These are phyloP conservation scores for Scalopus aquaticus DNA, from an alignment of 2,113 vertebrate species.

Conservation along the genomic window DNA sequence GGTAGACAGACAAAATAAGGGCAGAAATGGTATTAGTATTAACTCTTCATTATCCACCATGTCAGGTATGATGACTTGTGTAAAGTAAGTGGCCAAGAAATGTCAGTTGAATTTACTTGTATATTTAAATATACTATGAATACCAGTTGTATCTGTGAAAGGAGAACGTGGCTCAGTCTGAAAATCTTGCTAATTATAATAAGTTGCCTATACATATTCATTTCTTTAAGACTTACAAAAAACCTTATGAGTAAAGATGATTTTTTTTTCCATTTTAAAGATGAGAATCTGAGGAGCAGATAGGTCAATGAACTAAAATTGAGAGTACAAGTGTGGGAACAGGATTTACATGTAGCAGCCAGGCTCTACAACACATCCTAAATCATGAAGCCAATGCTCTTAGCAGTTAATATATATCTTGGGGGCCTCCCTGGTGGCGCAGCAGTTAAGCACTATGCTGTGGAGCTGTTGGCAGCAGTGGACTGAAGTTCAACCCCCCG, in stretches of 20 bases:
- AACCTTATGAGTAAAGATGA: neutral
- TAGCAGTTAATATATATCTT: neutral
- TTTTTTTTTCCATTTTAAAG: slow-evolving; percentile 33
- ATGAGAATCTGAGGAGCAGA: neutral
- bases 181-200: neutral
- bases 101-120: neutral
- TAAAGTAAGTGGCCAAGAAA: neutral
- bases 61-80: neutral
- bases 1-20: neutral
- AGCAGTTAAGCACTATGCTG: too few species aligned
- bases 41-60: neutral
- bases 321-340: neutral
- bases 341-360: neutral
- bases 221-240: slow-evolving; percentile 49
- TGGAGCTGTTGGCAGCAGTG: too few species aligned
- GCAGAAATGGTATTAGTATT: neutral
- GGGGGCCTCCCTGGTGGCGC: too few species aligned
- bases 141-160: slow-evolving; percentile 18
- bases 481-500: too few species aligned
- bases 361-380: neutral
- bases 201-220: neutral
- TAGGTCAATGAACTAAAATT: neutral
- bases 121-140: neutral
- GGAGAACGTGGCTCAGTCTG: neutral
- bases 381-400: neutral